Evolutionary conservation across 2,797 vertebrate species (phyloP).

Genomic region (Poeciliopsis gracilis): DNA sequence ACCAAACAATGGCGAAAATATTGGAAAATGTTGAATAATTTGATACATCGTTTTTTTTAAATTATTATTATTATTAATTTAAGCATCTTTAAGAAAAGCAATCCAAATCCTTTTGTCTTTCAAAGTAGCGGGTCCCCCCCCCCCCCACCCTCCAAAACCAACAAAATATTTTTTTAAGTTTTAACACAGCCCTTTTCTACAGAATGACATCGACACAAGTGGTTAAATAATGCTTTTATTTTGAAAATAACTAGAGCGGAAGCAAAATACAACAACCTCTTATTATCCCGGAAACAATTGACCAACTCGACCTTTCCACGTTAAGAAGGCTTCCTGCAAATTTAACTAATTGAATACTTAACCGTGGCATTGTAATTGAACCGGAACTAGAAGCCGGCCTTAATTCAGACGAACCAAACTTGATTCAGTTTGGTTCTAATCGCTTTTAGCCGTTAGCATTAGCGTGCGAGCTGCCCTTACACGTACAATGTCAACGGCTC

Average conservation of each 20-base stretch:
- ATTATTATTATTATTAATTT: too few species aligned
- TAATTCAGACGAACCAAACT: too few species aligned
- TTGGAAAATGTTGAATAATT: too few species aligned
- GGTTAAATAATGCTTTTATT: slow-evolving; percentile 27
- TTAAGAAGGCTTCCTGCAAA: fast-evolving
- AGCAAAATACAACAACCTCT: fast-evolving
- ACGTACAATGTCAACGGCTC: slow-evolving; percentile 10
- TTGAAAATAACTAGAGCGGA: slow-evolving; percentile 41
- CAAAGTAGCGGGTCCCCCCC: too few species aligned
- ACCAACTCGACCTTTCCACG: not conserved
- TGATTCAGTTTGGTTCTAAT: not conserved
- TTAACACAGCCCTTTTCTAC: too few species aligned
- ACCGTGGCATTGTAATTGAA: fast-evolving
- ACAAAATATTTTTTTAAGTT: too few species aligned
- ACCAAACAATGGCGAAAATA: too few species aligned
- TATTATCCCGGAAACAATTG: slow-evolving; percentile 40
- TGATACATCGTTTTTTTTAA: too few species aligned
- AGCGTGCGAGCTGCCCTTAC: not conserved
- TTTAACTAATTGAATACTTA: fast-evolving
- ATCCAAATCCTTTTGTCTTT: too few species aligned
- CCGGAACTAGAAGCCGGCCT: fast-evolving
- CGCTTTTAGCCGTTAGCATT: slow-evolving; percentile 6
- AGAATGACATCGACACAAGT: too few species aligned
- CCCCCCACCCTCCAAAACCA: too few species aligned
- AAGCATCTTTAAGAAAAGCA: too few species aligned